Conservation (phyloP, 2,888 invertebrate species). For the Eupithecia subfuscata region DNA sequence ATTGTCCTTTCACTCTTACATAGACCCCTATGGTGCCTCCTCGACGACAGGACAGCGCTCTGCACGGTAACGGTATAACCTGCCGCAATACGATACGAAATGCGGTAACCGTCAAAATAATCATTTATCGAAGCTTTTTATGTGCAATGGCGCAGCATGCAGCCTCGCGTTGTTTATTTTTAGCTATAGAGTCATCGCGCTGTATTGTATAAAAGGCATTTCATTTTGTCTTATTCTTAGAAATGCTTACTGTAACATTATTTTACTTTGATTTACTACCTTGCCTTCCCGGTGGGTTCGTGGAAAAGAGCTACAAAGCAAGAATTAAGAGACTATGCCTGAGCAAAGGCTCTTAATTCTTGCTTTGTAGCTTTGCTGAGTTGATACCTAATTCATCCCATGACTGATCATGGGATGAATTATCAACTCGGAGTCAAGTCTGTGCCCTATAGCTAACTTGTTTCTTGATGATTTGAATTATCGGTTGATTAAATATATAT, state of each 20-base stretch:
- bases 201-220: not conserved
- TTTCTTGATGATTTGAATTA: not conserved
- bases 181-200: not conserved
- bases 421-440: not conserved
- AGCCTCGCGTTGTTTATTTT: conserved; percentile 1
- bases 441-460: not conserved
- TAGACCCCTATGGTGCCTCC: conserved; percentile 36
- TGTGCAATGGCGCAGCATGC: conserved; percentile 11
- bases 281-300: not conserved
- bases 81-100: conserved; percentile 32
- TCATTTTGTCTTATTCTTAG: not conserved
- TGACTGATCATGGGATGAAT: too few relatives aligned
- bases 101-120: conserved; percentile 35
- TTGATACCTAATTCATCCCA: too few relatives aligned
- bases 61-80: conserved; percentile 33
- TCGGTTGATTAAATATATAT: conserved; percentile 4
- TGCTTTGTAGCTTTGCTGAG: too few relatives aligned
- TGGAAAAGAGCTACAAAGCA: not conserved
- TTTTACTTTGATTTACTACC: not conserved
- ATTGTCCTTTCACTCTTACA: conserved; percentile 76
- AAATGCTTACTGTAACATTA: not conserved
- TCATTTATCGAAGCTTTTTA: conserved; percentile 23
- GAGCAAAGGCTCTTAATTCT: too few relatives aligned
- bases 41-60: conserved; percentile 27
- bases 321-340: not conserved